Percentiles rank a stretch among this genome's conserved stretches.
These are phyloP conservation scores for Parascotia fuliginaria DNA, from an alignment of 2,888 invertebrate species.

Conservation along the genomic window DNA sequence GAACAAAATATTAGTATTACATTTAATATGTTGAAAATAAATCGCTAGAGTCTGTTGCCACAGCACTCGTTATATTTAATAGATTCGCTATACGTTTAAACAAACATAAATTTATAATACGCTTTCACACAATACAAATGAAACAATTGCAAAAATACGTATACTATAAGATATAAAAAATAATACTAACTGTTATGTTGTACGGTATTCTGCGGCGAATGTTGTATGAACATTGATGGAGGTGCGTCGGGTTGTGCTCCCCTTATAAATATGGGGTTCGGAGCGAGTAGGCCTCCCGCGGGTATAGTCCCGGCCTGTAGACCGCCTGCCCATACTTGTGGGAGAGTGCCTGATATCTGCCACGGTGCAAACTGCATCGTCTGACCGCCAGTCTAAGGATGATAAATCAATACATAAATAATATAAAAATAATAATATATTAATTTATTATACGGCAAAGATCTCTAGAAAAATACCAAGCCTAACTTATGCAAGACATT, in stretches of 20 bases:
- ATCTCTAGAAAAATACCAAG: too few relatives aligned
- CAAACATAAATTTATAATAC: neutral
- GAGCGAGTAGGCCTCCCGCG: constrained; percentile 87
- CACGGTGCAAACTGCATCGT: constrained; percentile 93
- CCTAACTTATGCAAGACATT: too few relatives aligned
- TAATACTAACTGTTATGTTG: constrained; percentile 79
- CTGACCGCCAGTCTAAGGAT: constrained; percentile 85
- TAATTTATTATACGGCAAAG: too few relatives aligned
- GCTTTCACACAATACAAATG: neutral
- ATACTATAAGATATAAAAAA: constrained; percentile 4
- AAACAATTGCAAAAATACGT: neutral
- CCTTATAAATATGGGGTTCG: constrained; percentile 93
- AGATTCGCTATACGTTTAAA: neutral
- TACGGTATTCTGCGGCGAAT: constrained; percentile 87
- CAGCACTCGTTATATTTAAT: too few relatives aligned
- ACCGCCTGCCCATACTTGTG: constrained; percentile 91
- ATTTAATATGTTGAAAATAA: too few relatives aligned
- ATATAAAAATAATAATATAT: neutral
- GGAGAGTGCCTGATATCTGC: constrained; percentile 90
- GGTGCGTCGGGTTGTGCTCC: constrained; percentile 90
- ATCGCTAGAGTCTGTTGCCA: too few relatives aligned
- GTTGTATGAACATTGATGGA: constrained; percentile 93
- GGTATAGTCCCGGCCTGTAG: constrained; percentile 88
- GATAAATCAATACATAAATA: constrained; percentile 21
- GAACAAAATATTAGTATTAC: too few relatives aligned